These are phyloP conservation scores for Myripristis jacobus DNA, from an alignment of 2,797 vertebrate species.

Conservation along the genomic window DNA sequence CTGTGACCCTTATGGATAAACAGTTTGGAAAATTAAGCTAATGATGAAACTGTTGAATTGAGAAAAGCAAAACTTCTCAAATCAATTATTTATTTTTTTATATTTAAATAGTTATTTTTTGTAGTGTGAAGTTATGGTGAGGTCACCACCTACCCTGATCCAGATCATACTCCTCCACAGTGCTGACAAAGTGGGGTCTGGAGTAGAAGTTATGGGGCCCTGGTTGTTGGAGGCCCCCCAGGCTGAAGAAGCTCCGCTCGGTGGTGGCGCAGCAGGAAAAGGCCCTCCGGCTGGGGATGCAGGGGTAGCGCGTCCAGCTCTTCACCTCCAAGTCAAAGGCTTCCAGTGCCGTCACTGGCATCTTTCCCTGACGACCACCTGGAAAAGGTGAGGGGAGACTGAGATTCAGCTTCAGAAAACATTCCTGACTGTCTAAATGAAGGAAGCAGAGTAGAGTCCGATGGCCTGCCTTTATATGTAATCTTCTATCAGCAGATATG, in stretches of 20 bases:
- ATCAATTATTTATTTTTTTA: too few relatives aligned
- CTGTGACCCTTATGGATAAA: too few relatives aligned
- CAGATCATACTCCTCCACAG: constrained; percentile 94
- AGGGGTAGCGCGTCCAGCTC: constrained; percentile 93
- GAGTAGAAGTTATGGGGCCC: constrained; percentile 99
- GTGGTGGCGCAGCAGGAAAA: constrained; percentile 91
- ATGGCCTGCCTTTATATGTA: too few relatives aligned
- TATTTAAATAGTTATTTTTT: too few relatives aligned
- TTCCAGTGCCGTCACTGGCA: constrained; percentile 96
- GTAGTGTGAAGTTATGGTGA: too few relatives aligned
- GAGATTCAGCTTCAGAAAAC: too few relatives aligned
- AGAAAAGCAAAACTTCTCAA: too few relatives aligned
- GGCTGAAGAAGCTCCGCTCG: constrained; percentile 89
- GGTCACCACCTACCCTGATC: constrained; percentile 87
- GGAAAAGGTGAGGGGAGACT: constrained; percentile 9
- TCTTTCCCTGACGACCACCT: constrained; percentile 97
- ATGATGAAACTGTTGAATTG: too few relatives aligned
- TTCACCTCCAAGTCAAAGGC: constrained; percentile 93
- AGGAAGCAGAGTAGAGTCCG: too few relatives aligned
- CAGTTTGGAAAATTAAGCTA: too few relatives aligned
- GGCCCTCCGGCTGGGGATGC: constrained; percentile 94
- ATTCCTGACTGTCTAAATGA: too few relatives aligned
- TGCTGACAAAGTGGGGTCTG: constrained; percentile 97
- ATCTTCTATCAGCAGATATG: too few relatives aligned
- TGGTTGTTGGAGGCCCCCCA: constrained; percentile 96